These are phyloP conservation scores for Ellobium chinense DNA, from an alignment of 2,888 invertebrate species.

Conservation along the genomic window DNA sequence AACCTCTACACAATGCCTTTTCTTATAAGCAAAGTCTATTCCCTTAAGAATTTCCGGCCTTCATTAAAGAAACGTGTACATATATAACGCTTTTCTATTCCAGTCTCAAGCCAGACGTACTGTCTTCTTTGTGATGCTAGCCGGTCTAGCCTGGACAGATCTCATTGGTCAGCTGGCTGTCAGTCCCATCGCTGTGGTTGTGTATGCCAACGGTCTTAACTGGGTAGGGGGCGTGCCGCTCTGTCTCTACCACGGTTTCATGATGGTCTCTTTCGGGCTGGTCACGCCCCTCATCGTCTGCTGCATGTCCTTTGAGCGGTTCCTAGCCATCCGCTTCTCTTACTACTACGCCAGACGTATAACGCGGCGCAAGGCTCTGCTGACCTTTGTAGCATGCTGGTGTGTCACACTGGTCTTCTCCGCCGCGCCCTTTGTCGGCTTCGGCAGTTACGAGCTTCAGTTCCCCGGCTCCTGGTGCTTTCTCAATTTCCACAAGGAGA, in stretches of 20 bases:
- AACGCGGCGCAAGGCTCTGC: constrained; percentile 68
- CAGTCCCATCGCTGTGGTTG: constrained; percentile 69
- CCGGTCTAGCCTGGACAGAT: constrained; percentile 76
- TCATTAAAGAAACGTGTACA: no score
- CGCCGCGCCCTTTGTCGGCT: constrained; percentile 73
- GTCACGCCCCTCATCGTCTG: constrained; percentile 77
- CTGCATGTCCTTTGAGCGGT: constrained; percentile 77
- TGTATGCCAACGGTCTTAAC: constrained; percentile 71
- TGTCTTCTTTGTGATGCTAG: constrained; percentile 44
- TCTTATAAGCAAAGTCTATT: no score
- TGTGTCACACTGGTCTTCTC: constrained; percentile 58
- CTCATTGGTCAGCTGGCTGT: constrained; percentile 76
- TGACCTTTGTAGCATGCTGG: constrained; percentile 61
- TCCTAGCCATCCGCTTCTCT: constrained; percentile 73
- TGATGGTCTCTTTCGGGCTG: constrained; percentile 76
- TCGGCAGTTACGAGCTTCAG: constrained; percentile 76
- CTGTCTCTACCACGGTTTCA: constrained; percentile 77
- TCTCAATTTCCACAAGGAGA: constrained; percentile 71
- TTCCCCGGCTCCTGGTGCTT: constrained; percentile 79
- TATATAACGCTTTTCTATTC: not conserved
- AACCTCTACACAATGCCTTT: no score
- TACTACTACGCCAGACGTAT: constrained; percentile 73
- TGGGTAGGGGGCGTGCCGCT: constrained; percentile 74
- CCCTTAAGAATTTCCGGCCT: no score
- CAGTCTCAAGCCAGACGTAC: constrained; percentile 46